A percentile compares a stretch with the other conserved stretches of the same genome.
These are phyloP conservation scores for Colossoma macropomum DNA, from an alignment of 2,113 vertebrate genomes.

Conservation along the genomic window DNA sequence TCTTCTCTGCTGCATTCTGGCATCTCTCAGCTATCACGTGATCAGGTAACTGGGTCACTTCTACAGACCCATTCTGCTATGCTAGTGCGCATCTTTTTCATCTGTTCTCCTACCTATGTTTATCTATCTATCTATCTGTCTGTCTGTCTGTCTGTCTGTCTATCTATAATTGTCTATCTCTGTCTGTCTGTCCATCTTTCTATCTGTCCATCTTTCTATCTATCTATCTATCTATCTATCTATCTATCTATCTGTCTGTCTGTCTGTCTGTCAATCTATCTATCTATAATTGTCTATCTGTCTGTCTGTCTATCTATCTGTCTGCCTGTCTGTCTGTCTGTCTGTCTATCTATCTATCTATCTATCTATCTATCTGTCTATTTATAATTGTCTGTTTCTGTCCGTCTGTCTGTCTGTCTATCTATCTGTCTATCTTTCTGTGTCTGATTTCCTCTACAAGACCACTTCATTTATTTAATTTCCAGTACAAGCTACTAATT, in stretches of 20 bases:
- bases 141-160: conserved; percentile 38
- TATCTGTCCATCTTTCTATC: background rate
- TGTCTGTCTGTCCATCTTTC: background rate
- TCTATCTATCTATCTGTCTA: too few species aligned
- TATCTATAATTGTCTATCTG: too few species aligned
- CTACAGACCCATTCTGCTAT: conserved; percentile 71
- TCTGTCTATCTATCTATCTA: too few species aligned
- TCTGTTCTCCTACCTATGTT: conserved; percentile 58
- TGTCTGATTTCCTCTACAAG: too few species aligned
- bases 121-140: conserved; percentile 18
- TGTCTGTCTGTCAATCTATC: background rate
- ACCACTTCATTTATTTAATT: too few species aligned
- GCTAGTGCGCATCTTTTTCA: background rate
- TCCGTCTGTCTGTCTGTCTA: background rate
- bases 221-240: too few species aligned
- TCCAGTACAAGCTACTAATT: too few species aligned
- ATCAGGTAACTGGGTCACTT: conserved; percentile 96
- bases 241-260: too few species aligned
- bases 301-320: too few species aligned
- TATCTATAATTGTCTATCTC: background rate
- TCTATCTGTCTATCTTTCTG: background rate
- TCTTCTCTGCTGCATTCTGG: conserved; percentile 95
- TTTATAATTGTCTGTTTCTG: too few species aligned
- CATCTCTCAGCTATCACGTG: conserved; percentile 99
- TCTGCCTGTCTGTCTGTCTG: background rate